Conservation (phyloP, 2,888 invertebrate species). For the Scaptodrosophila latifasciaeformis region DNA sequence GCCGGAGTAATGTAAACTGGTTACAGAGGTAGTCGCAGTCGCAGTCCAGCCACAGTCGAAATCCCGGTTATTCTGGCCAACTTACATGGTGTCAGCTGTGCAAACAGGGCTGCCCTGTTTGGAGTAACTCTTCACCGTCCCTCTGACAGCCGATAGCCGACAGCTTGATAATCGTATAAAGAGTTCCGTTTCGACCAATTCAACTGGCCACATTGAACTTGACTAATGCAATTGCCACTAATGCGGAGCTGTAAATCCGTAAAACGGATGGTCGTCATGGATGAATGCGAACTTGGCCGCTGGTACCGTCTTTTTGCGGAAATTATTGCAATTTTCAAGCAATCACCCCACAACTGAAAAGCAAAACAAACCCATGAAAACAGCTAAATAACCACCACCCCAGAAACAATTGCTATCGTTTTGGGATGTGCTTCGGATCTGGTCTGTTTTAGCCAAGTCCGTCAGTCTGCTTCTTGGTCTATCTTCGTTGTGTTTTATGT, state of each 20-base stretch:
- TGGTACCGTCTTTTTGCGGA: slow-evolving; percentile 35
- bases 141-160: background rate
- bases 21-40: slow-evolving; percentile 49
- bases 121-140: background rate
- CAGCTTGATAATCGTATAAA: background rate
- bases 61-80: background rate
- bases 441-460: too few relatives aligned
- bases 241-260: slow-evolving; percentile 16
- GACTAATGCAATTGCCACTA: slow-evolving; percentile 30
- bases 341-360: slow-evolving; percentile 7
- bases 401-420: too few relatives aligned
- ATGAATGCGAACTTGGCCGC: too few relatives aligned
- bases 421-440: background rate
- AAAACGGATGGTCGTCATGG: slow-evolving; percentile 8
- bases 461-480: background rate
- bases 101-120: slow-evolving; percentile 50
- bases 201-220: slow-evolving; percentile 32
- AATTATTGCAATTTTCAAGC: slow-evolving; percentile 54
- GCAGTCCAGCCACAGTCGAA: slow-evolving; percentile 17
- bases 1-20: slow-evolving; percentile 49
- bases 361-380: too few relatives aligned
- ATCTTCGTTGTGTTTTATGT: slow-evolving; percentile 10
- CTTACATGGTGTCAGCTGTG: slow-evolving; percentile 64
- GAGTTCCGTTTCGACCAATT: slow-evolving; percentile 4
- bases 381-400: background rate